A percentile compares a stretch with the other conserved stretches of the same genome.
Evolutionary conservation across 1,140 invertebrate species (phyloP).

Genomic region (Tetramorium parvispinum): DNA sequence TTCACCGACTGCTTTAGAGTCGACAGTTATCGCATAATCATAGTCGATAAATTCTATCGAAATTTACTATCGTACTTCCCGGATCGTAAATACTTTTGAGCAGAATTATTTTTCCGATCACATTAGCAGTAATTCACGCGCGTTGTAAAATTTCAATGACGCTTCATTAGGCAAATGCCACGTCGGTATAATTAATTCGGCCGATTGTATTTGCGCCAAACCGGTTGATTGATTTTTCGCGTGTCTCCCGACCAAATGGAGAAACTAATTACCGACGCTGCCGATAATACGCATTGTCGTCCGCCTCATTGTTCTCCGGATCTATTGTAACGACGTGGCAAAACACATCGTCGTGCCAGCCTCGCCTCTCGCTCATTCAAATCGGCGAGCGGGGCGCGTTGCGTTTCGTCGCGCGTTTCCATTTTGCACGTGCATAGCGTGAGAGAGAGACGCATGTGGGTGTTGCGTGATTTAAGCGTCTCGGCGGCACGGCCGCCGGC

Average conservation of each 20-base stretch:
- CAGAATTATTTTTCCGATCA: background rate
- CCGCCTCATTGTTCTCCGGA: conserved; percentile 74
- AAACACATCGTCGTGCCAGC: conserved; percentile 17
- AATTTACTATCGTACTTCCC: background rate
- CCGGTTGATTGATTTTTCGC: conserved; percentile 26
- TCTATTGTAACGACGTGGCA: conserved; percentile 53
- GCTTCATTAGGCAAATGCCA: conserved; percentile 15
- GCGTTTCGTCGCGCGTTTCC: conserved; percentile 69
- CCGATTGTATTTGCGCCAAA: conserved; percentile 4
- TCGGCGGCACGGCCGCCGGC: conserved; percentile 68
- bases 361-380: conserved; percentile 51
- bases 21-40: background rate
- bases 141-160: conserved; percentile 2
- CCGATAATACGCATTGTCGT: conserved; percentile 65
- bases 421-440: conserved; percentile 58
- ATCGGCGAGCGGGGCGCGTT: conserved; percentile 35
- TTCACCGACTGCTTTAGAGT: background rate
- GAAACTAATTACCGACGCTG: conserved; percentile 47
- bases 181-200: conserved; percentile 36
- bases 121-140: background rate
- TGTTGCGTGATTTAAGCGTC: conserved; percentile 79
- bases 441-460: conserved; percentile 69
- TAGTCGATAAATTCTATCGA: background rate
- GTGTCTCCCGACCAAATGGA: conserved; percentile 16
- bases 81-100: background rate